Evolutionary conservation across 2,113 vertebrate genomes (phyloP), one percentile per base, ranked within the genome.

Genomic region (Periophthalmodon schlosseri): DNA sequence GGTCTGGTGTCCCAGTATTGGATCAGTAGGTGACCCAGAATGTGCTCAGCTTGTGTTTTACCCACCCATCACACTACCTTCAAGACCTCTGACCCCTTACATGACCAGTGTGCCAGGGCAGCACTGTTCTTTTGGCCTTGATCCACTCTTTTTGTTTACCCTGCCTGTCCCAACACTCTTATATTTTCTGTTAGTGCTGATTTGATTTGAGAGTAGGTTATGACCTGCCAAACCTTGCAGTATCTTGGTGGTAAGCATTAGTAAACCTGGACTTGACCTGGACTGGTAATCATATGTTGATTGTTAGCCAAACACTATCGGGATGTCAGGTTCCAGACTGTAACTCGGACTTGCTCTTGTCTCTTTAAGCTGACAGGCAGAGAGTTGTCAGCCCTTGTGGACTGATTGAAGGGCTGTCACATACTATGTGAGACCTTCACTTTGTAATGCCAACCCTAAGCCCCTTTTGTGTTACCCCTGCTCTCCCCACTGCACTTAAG

Each of bases 351-450:
- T 66, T 65, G 34, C 3, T 65, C 63, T 65, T 36, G 5, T 63
- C 60, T 16, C 28, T 28, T 39, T 39, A 36, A 36, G 69, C 73
- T 87, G 84, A 85, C 69, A 73, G 72, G 68, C 72, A 70, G 16
- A 73, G 68, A 74, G 72, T 72, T 77, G 76, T 82, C 82, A 70
- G 78, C 72, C 61, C 15, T 81, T 0, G 44, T 58, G 21, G 54
- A 74, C 72, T 11, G 18, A 65, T 80, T 70, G 57, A 58, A 58
- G 81, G 84, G 84, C 82, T 87, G 80, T 88, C 87, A 89, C 70
- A 87, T 36, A 34, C 28, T 74, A 49, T 33, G 72, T 70, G 73
- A 81, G 82, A 85, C 82, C 84, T 82, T 85, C 77, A 79, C 52
- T 54, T 77, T 69, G 70, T 77, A 65, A 14, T 60, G 57, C 57